These are phyloP conservation scores for Microtus oregoni DNA, from an alignment of 2,113 vertebrate species.

Conservation along the genomic window DNA sequence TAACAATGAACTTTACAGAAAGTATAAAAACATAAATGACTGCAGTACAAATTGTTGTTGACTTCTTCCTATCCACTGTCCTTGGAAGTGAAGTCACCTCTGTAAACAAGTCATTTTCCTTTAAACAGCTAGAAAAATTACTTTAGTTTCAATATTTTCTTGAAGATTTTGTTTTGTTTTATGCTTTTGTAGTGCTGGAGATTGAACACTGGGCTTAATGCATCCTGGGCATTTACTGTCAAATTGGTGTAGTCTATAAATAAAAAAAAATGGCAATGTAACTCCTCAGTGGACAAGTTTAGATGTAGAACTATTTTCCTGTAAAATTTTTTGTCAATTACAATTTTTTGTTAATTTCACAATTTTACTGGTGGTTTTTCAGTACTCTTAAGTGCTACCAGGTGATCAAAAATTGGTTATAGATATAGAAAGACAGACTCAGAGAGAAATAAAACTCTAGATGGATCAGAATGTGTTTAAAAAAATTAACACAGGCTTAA, in stretches of 20 bases:
- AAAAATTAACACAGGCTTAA: no score
- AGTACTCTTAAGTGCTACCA: conserved; percentile 87
- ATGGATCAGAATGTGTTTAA: no score
- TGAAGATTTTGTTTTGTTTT: neutral
- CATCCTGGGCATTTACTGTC: conserved; percentile 33
- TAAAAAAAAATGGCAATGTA: conserved; percentile 55
- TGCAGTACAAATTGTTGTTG: conserved; percentile 30
- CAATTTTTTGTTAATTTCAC: conserved; percentile 47
- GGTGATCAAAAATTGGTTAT: no score
- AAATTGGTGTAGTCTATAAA: conserved; percentile 55
- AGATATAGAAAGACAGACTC: no score
- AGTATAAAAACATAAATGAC: neutral
- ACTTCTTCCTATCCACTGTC: conserved; percentile 39
- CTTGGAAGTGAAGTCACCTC: conserved; percentile 63
- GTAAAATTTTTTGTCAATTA: conserved; percentile 52
- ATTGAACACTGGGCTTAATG: neutral
- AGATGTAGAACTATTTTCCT: conserved; percentile 36
- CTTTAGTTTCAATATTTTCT: neutral
- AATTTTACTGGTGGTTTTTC: conserved; percentile 89
- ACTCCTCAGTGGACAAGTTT: conserved; percentile 39
- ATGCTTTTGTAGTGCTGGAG: neutral
- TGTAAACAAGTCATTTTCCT: conserved; percentile 71
- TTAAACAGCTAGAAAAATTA: conserved; percentile 56
- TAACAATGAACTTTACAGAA: neutral
- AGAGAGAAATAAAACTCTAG: no score